A percentile compares a stretch with the other conserved stretches of the same genome.
Evolutionary conservation across 2,888 invertebrate species (phyloP).

Genomic region (Mechanitis messenoides): DNA sequence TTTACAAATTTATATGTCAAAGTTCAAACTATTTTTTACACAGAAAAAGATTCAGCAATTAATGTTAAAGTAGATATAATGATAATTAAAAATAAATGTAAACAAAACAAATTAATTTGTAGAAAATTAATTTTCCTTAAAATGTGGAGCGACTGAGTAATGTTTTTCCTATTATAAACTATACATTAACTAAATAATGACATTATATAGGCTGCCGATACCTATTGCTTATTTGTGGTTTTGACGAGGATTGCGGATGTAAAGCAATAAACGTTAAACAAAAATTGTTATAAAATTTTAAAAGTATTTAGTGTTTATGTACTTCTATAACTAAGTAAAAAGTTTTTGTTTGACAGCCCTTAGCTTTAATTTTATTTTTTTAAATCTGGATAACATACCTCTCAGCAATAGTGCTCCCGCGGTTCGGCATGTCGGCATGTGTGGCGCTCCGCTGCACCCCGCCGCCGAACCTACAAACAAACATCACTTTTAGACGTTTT

Average conservation of each 20-base stretch:
- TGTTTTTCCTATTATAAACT: not conserved
- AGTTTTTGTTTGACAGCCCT: not conserved
- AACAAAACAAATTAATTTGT: too few species aligned
- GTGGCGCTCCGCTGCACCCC: conserved; percentile 72
- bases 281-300: too few species aligned
- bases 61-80: too few species aligned
- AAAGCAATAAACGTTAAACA: too few species aligned
- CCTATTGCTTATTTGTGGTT: not conserved
- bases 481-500: conserved; percentile 6
- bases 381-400: conserved; percentile 45
- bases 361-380: not conserved
- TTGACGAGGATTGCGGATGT: not conserved
- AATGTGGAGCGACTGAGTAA: not conserved
- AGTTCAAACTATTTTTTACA: too few species aligned
- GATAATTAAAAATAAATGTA: too few species aligned
- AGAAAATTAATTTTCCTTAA: not conserved
- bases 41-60: not conserved
- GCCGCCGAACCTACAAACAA: conserved; percentile 59
- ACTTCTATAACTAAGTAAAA: too few species aligned
- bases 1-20: too few species aligned
- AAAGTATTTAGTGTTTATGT: too few species aligned
- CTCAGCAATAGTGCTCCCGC: conserved; percentile 77
- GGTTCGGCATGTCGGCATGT: conserved; percentile 72
- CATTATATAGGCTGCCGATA: not conserved
- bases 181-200: not conserved